Percentiles rank a stretch among this genome's conserved stretches.
Conservation (phyloP, 2,888 invertebrate species). For the Drosophila flavopinicola region DNA sequence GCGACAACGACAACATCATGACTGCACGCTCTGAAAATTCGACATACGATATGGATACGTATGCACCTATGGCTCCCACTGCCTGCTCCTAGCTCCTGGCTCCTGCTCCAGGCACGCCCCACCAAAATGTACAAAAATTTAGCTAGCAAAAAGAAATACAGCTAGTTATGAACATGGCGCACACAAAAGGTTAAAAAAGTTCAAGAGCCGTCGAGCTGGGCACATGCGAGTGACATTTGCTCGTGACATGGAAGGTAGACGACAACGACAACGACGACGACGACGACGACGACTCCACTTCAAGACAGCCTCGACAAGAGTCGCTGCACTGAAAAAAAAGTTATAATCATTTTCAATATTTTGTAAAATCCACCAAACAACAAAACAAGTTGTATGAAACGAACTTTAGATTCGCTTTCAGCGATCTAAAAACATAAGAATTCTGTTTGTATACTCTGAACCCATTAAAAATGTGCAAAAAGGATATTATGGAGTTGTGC, state of each 20-base stretch:
- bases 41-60: conserved; percentile 71
- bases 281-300: conserved; percentile 56
- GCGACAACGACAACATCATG: conserved; percentile 66
- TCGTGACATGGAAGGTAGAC: conserved; percentile 74
- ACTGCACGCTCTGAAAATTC: conserved; percentile 76
- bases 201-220: conserved; percentile 71
- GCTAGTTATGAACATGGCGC: conserved; percentile 69
- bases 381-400: too few species aligned
- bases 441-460: too few species aligned
- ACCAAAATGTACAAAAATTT: conserved; percentile 12
- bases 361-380: too few species aligned
- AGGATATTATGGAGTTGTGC: too few species aligned
- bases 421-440: too few species aligned
- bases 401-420: too few species aligned
- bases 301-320: conserved; percentile 49
- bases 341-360: background rate
- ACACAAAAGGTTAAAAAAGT: conserved; percentile 76
- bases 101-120: conserved; percentile 49
- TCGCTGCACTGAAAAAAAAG: background rate
- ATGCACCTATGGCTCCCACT: background rate
- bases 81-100: conserved; percentile 17
- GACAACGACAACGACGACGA: conserved; percentile 28
- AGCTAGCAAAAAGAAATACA: conserved; percentile 17
- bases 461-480: too few species aligned
- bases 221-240: conserved; percentile 76